These are phyloP conservation scores for Cebidichthys violaceus DNA, from an alignment of 2,113 vertebrate genomes.

Conservation along the genomic window DNA sequence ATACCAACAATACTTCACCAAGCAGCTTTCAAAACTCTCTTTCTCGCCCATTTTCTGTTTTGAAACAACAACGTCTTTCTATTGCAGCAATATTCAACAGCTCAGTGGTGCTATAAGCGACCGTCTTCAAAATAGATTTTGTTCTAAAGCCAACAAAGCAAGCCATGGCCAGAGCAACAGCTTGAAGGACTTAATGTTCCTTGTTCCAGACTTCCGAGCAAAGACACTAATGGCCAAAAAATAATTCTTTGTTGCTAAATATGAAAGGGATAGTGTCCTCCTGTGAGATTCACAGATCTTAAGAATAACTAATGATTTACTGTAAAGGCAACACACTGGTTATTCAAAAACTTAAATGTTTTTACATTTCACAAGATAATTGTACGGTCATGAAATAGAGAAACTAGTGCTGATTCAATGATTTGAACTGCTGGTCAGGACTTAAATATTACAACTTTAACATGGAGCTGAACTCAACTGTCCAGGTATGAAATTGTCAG, in stretches of 20 bases:
- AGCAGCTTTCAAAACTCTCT: constrained; percentile 40
- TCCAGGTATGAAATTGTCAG: constrained; percentile 46
- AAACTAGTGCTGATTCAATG: neutral
- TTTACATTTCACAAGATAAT: neutral
- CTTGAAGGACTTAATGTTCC: constrained; percentile 50
- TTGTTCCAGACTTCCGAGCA: constrained; percentile 21
- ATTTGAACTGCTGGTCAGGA: constrained; percentile 1
- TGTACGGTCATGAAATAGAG: neutral
- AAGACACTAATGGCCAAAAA: constrained; percentile 30
- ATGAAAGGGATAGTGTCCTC: neutral
- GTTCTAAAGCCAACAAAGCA: constrained; percentile 52
- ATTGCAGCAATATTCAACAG: constrained; percentile 37
- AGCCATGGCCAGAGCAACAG: constrained; percentile 33
- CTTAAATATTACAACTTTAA: neutral
- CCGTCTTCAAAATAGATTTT: constrained; percentile 52
- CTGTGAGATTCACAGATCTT: neutral
- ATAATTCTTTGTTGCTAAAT: constrained; percentile 21
- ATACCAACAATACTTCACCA: constrained; percentile 33
- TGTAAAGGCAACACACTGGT: neutral
- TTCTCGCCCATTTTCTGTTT: constrained; percentile 28
- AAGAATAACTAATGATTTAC: neutral
- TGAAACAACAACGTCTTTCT: constrained; percentile 15
- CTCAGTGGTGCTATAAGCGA: constrained; percentile 39
- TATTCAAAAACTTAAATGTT: neutral
- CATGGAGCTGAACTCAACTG: constrained; percentile 20